Conservation (phyloP, 2,113 vertebrate genomes). For the Todiramphus chloris region DNA sequence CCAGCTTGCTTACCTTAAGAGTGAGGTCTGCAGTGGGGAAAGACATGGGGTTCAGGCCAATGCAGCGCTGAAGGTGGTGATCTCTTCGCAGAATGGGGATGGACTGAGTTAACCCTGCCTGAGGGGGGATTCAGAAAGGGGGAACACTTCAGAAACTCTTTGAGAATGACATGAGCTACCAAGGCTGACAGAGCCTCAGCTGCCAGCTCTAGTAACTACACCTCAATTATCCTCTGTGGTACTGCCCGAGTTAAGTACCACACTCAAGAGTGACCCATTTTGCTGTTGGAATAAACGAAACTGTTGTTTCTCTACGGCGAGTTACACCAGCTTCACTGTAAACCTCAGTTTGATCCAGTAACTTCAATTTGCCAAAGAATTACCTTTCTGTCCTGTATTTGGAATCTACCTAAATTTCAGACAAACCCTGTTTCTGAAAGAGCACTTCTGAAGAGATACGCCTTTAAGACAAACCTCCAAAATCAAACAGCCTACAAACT, state of each 20-base stretch:
- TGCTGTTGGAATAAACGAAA: not conserved
- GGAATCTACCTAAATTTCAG: not conserved
- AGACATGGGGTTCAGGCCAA: conserved; percentile 92
- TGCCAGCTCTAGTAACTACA: not conserved
- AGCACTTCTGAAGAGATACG: not conserved
- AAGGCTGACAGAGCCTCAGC: not conserved
- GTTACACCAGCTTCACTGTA: not conserved
- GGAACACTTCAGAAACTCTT: not conserved
- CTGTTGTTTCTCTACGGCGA: not conserved
- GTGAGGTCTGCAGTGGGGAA: conserved; percentile 95
- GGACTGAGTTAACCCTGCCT: conserved; percentile 87
- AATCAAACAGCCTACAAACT: not conserved
- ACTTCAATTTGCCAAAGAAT: not conserved
- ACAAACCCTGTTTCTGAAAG: not conserved
- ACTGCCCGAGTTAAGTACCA: not conserved
- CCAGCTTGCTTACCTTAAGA: conserved; percentile 84
- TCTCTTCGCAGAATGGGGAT: conserved; percentile 94
- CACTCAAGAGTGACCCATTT: not conserved
- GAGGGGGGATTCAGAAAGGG: not conserved
- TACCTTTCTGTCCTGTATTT: not conserved
- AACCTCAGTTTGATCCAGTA: not conserved
- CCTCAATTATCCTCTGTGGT: not conserved
- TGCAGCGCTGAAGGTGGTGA: conserved; percentile 92
- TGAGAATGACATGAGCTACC: not conserved
- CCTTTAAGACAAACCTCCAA: not conserved